phyloP scores from a whole-genome alignment of 2,113 vertebrate genomes.

The Erythrocercus mccallii region DNA sequence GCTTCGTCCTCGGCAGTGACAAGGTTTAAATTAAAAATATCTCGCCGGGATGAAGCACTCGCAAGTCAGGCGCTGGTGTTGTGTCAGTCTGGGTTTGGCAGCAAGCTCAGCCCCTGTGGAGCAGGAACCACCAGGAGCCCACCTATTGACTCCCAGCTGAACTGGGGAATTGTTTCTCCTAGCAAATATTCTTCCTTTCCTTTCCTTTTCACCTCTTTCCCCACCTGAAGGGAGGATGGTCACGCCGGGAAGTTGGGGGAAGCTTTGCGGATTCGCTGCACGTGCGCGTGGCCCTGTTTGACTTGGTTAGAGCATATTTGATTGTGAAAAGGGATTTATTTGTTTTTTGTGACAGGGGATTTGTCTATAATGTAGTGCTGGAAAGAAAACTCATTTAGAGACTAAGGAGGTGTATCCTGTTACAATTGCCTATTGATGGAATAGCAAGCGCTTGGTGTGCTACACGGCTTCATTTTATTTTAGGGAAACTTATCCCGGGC shows the following conservation, averaged over 20 bases:
- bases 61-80: constrained; percentile 45
- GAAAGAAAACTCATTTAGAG: constrained; percentile 64
- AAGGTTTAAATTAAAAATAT: constrained; percentile 70
- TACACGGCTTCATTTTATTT: constrained; percentile 44
- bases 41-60: constrained; percentile 37
- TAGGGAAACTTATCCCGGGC: background rate
- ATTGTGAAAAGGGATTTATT: constrained; percentile 38
- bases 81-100: constrained; percentile 12
- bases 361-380: constrained; percentile 58
- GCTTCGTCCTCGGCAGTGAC: constrained; percentile 39
- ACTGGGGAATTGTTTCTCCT: constrained; percentile 42
- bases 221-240: background rate
- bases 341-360: constrained; percentile 51
- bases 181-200: background rate
- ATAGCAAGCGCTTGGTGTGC: constrained; percentile 28
- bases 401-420: constrained; percentile 47
- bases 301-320: constrained; percentile 39
- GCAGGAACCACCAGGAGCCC: constrained; percentile 18
- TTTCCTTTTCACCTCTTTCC: background rate
- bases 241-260: background rate
- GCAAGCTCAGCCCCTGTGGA: constrained; percentile 14
- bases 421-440: constrained; percentile 60
- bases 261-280: background rate
- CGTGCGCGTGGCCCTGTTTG: background rate
- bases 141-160: constrained; percentile 27